phyloP scores from a whole-genome alignment of 2,797 vertebrate species.

The Enteromius radiatus region DNA sequence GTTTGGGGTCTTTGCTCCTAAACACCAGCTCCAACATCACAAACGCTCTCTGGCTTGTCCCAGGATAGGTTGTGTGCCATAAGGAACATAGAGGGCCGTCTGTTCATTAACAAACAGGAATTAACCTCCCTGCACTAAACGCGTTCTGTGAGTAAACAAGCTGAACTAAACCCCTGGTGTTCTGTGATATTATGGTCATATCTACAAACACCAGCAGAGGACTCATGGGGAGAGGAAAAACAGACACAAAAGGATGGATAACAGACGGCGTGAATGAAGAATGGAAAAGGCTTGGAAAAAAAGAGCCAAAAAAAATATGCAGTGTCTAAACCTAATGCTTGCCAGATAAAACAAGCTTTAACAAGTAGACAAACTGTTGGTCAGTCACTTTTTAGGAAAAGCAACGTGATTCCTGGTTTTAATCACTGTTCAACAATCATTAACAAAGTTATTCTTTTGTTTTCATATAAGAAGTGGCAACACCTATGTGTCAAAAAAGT shows the following conservation, averaged over 20 bases:
- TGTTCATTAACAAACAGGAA: background rate
- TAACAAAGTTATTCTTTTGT: background rate
- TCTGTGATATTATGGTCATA: constrained; percentile 52
- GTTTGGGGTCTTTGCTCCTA: constrained; percentile 55
- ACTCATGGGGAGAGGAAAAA: constrained; percentile 42
- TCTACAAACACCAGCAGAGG: constrained; percentile 1
- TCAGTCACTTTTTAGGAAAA: background rate
- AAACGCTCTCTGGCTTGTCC: background rate
- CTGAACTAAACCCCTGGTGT: constrained; percentile 24
- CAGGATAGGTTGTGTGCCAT: constrained; percentile 3
- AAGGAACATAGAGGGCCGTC: background rate
- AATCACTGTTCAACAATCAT: background rate
- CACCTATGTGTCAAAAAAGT: background rate
- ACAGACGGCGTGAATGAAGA: constrained; percentile 20
- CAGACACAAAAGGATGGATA: constrained; percentile 47
- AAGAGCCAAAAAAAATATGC: background rate
- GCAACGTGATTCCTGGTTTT: too few relatives aligned
- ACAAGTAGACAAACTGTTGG: background rate
- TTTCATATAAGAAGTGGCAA: background rate
- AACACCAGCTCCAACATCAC: constrained; percentile 33
- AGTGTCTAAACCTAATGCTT: too few relatives aligned
- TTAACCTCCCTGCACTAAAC: constrained; percentile 13
- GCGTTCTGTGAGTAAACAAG: constrained; percentile 34
- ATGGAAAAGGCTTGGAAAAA: background rate
- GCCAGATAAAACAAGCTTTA: too few relatives aligned